phyloP scores from a whole-genome alignment of 1,140 invertebrate species.

The Palaemon carinicauda region DNA sequence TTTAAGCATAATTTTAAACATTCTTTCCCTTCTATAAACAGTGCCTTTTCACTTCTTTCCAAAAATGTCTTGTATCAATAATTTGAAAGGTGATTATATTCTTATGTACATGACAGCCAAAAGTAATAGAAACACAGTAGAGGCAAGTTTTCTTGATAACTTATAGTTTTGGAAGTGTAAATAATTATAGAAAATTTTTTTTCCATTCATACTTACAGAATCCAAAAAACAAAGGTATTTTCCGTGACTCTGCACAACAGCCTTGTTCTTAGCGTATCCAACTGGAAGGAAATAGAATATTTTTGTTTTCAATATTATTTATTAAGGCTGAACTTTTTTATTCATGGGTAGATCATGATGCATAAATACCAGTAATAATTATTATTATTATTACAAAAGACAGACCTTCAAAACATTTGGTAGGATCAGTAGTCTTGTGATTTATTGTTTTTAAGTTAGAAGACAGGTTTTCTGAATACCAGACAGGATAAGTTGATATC shows the following conservation, averaged over 20 bases:
- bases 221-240: slow-evolving; percentile 82
- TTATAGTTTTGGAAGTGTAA: neutral
- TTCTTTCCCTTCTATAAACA: neutral
- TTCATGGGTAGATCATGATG: neutral
- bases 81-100: neutral
- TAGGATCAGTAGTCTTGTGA: no score
- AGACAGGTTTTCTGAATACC: no score
- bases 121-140: no score
- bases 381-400: no score
- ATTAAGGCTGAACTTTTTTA: neutral
- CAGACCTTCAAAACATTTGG: no score
- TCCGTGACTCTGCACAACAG: slow-evolving; percentile 72
- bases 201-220: slow-evolving; percentile 70
- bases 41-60: neutral
- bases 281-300: slow-evolving; percentile 66
- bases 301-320: neutral
- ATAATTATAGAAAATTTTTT: slow-evolving; percentile 47
- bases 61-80: neutral
- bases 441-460: no score
- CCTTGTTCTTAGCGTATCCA: slow-evolving; percentile 78
- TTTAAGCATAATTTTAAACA: neutral
- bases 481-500: no score
- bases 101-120: no score
- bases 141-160: no score
- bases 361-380: no score